Conservation (phyloP, 1,140 invertebrate genomes). For the Coptotermes formosanus region DNA sequence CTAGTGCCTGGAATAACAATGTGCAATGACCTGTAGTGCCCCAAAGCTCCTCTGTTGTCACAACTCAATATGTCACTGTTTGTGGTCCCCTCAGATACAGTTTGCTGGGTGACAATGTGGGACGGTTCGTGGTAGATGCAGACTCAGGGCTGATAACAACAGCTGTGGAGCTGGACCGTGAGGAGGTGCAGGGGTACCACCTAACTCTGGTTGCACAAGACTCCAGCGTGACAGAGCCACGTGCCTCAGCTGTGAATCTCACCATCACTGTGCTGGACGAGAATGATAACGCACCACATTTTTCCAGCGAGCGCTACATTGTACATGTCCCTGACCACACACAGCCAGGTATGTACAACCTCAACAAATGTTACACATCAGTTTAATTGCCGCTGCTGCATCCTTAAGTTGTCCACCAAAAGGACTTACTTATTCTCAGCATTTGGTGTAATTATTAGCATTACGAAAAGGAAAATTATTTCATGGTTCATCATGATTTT, state of each 20-base stretch:
- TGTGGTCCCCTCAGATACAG: conserved; percentile 54
- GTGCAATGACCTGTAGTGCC: too few species aligned
- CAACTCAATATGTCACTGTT: too few species aligned
- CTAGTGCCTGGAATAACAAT: too few species aligned
- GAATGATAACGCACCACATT: conserved; percentile 85
- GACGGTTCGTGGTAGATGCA: conserved; percentile 71
- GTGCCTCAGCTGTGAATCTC: conserved; percentile 75
- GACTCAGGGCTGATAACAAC: conserved; percentile 75
- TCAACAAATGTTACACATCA: too few species aligned
- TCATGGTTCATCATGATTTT: too few species aligned
- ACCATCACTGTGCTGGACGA: conserved; percentile 77
- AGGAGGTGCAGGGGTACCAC: conserved; percentile 71
- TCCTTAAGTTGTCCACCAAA: too few species aligned
- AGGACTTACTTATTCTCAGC: too few species aligned
- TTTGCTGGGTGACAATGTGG: conserved; percentile 73
- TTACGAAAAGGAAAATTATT: too few species aligned
- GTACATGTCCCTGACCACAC: conserved; percentile 78
- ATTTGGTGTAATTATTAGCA: too few species aligned
- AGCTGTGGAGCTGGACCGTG: conserved; percentile 70
- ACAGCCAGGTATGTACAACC: conserved; percentile 52
- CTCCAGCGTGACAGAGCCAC: conserved; percentile 76
- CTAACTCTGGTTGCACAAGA: conserved; percentile 84
- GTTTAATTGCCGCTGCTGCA: too few species aligned
- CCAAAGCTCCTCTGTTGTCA: too few species aligned
- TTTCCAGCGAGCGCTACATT: conserved; percentile 57